Base-by-base conservation (phyloP, 2,888 invertebrate genomes). In the Stenolophus ochropezus region DNA sequence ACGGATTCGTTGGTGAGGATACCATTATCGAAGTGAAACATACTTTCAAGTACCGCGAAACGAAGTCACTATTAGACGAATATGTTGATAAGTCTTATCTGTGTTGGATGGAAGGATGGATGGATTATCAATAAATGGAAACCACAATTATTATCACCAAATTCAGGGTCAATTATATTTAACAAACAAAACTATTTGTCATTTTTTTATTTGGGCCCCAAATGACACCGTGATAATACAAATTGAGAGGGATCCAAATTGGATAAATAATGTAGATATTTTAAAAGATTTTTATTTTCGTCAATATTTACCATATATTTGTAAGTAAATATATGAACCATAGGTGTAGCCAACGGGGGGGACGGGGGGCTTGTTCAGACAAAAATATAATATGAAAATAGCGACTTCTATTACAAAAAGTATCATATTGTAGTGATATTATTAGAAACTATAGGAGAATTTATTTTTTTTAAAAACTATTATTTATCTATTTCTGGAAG, bases 21-120 rank as follows among this genome's bases (percentile, higher is more conserved):
- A 51, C 21, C 11, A 20, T 83, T 8, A 61, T 83, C 6, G 83
- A 83, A 81, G 71, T 83, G 11, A 83, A 83, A 42, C 82, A 83
- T 51, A 82, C 82, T 4, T 84, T 82, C 79, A 77, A 58, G 61
- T 83, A 80, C 73, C 18, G 49, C 49, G 81, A 58, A 65, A 74
- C 49, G 16, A 76, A 23, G 8, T 27, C 16, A 1, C 8, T n/a
- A 8, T 27, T 81, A 33, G 1, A 27, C 21, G 56, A 83, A 23
- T 23, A 21, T 18, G 14, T 4, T 79, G 69, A 61, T 18, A 73
- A 75, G 8, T 56, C 69, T 23, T 80, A 83, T 61, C 20, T 56
- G 16, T 18, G 8, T 82, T 20, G 42, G 47, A 80, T 56, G 49
- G 21, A 79, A 18, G 27, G 47, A n/a, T n/a, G 21, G 71, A 27